Evolutionary conservation across 2,797 vertebrate genomes (phyloP), one percentile per base, ranked within the genome.

Genomic region (Tenualosa ilisha): DNA sequence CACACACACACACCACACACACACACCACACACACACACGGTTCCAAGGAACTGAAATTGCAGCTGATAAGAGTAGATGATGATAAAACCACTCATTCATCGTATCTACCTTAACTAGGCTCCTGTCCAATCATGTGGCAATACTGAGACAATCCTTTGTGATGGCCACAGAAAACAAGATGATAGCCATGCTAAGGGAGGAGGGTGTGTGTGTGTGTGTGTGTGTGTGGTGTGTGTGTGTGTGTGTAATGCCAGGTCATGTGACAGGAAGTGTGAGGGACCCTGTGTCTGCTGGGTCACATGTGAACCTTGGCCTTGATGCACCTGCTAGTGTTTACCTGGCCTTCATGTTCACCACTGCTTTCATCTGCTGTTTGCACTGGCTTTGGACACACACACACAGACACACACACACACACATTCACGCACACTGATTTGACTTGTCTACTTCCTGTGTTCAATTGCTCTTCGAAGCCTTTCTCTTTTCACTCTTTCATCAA

Each of bases 241-340:
- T 26, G 37, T 31, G 37, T n/a, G 26, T 13, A 20, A 15, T 17
- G 68, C 31, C 13, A 17, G 65, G 13, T 72, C 65, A 75, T 75
- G 37, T 75, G 22, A 22, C 49, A 54, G 20, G 81, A 61, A n/a
- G 24, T 63, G 81, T 46, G 53, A 20, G 53, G 15, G 46, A 63
- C 72, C 40, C 9, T 51, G 82, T 61, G 82, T 84, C 79, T 83
- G 65, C 26, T 26, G n/a, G 49, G 81, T 59, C 49, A 49, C 54
- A 51, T 72, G 56, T 81, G 40, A 31, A 49, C 54, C 68, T 3
- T 75, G 31, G 15, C 31, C 68, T 15, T 37, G 13, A 31, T 40
- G 37, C 68, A 75, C 68, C 68, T 75, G 68, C 31, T 15, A 11
- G 24, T 75, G 68, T 43, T 72, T 37, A 75, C 37, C 68, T 68